Conservation (phyloP, 1,140 invertebrate species). For the Dendroctonus ponderosae region DNA sequence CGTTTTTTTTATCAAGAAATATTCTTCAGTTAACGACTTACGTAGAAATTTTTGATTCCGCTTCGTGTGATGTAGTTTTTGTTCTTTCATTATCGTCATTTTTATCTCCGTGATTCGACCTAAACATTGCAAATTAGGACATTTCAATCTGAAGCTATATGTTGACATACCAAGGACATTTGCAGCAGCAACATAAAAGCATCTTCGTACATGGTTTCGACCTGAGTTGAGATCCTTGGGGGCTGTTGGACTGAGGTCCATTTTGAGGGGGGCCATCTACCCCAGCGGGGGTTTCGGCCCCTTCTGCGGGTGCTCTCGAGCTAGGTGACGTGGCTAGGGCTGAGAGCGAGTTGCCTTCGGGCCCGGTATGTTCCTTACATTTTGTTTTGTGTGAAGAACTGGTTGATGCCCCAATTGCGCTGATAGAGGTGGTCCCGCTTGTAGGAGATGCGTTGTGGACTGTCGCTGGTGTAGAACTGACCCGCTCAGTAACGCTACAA, state of each 20-base stretch:
- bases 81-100: conserved; percentile 63
- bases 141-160: neutral
- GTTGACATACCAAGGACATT: conserved; percentile 64
- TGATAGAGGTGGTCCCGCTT: conserved; percentile 8
- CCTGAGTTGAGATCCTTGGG: conserved; percentile 39
- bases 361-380: conserved; percentile 11
- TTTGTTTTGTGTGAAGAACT: conserved; percentile 8
- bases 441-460: conserved; percentile 23
- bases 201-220: conserved; percentile 63
- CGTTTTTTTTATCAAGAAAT: too few species aligned
- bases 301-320: conserved; percentile 38
- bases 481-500: conserved; percentile 50
- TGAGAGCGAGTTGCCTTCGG: conserved; percentile 18
- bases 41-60: conserved; percentile 60
- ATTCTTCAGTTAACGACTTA: conserved; percentile 52
- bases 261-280: conserved; percentile 35
- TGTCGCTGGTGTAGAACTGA: conserved; percentile 36
- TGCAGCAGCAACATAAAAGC: conserved; percentile 71
- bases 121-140: conserved; percentile 40
- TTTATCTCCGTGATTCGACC: conserved; percentile 65
- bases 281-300: conserved; percentile 26
- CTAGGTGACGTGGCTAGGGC: conserved; percentile 44
- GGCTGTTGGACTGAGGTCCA: conserved; percentile 37
- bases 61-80: conserved; percentile 61
- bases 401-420: conserved; percentile 5